Base-by-base conservation (phyloP, 1,140 invertebrate species). In the Megathymus violae region DNA sequence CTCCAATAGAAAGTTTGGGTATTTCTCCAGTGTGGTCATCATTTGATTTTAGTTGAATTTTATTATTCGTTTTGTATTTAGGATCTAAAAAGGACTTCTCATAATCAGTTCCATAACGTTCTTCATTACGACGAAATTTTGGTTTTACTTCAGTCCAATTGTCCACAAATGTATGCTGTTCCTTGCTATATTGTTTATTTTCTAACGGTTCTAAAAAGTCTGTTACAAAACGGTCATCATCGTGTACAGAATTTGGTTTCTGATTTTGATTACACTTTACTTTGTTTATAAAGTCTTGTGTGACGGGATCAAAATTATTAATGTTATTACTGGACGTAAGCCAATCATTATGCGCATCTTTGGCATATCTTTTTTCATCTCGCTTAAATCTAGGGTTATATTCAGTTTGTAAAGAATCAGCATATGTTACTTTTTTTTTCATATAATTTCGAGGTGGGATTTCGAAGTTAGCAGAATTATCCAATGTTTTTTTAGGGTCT, bases 341-440 rank as follows among this genome's bases (percentile, higher is more conserved):
- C 47, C 13, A 34, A 50, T 50, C 27, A 16, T 34, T 9, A 10
- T 17, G n/a, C n/a, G n/a, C 3, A 50, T 16, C 11, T 10, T 50
- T 36, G 34, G 34, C 6, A 17, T 10, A 7, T 13, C 14, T 25
- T 7, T 34, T 25, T 1, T 36, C 47, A n/a, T 50, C 14, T 13
- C 27, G 47, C 27, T 50, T 50, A 36, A 50, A 16, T n/a, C 47
- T 60, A 3, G 56, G 17, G 7, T 60, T 38, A 9, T 59, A 13
- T 9, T 60, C 56, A 25, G 34, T 11, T 36, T 48, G 14, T 11
- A 60, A 48, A 3, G 56, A 60, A 40, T 60, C 56, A 11, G 64
- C 64, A 62, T 67, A 67, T 11, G 64, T 44, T 25, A 62, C 25
- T 58, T 62, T 62, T 27, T 56, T 62, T 13, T 58, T 17, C 7